These are phyloP conservation scores for Perizoma flavofasciatum DNA, from an alignment of 2,888 invertebrate genomes.

Conservation along the genomic window DNA sequence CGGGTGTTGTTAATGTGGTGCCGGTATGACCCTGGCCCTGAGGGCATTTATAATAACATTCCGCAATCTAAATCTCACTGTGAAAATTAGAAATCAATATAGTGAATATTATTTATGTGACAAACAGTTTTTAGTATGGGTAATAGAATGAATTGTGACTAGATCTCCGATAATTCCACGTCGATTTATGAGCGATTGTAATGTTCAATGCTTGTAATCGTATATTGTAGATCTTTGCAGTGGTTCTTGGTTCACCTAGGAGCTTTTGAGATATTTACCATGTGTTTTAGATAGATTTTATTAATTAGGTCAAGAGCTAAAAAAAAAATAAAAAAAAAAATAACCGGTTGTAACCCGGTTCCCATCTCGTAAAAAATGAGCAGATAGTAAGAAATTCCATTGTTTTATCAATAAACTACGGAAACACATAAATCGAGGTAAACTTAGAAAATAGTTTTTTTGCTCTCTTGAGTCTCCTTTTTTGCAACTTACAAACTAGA, in stretches of 20 bases:
- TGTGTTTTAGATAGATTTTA: too few species aligned
- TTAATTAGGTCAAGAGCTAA: too few species aligned
- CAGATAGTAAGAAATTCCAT: conserved; percentile 37
- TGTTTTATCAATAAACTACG: conserved; percentile 44
- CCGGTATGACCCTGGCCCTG: conserved; percentile 59
- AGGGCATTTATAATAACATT: conserved; percentile 71
- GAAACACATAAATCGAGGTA: conserved; percentile 49
- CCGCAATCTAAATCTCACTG: conserved; percentile 64
- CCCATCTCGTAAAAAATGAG: conserved; percentile 5
- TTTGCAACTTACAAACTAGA: conserved; percentile 25
- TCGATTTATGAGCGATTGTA: too few species aligned
- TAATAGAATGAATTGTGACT: background rate
- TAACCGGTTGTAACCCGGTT: conserved; percentile 16
- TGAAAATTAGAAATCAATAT: conserved; percentile 73
- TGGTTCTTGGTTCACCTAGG: too few species aligned
- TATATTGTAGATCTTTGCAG: too few species aligned
- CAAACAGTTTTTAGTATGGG: background rate
- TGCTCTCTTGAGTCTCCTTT: conserved; percentile 37
- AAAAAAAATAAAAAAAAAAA: too few species aligned
- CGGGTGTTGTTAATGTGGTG: conserved; percentile 65
- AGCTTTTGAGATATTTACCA: too few species aligned
- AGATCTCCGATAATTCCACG: too few species aligned
- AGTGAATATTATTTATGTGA: conserved; percentile 12
- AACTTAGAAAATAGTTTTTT: conserved; percentile 56
- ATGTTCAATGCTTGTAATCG: conserved; percentile 1